phyloP scores from a whole-genome alignment of 2,797 vertebrate genomes.

The Cheirogaleus major region DNA sequence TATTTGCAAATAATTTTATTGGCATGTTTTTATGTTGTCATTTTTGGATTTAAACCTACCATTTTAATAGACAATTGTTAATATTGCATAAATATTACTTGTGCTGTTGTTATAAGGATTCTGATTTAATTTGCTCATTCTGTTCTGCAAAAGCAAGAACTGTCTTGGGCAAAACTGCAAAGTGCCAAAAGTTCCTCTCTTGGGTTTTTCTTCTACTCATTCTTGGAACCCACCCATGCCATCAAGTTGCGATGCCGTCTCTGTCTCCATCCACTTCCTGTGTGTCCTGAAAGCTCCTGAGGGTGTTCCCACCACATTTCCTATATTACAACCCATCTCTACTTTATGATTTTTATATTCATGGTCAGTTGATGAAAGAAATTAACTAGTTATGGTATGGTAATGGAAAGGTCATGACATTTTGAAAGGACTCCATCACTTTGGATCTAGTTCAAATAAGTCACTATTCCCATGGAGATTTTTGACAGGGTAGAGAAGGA shows the following conservation, averaged over 20 bases:
- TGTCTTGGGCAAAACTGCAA: background rate
- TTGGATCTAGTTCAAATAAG: background rate
- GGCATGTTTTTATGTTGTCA: constrained; percentile 44
- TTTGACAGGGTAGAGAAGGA: background rate
- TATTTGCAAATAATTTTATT: constrained; percentile 18
- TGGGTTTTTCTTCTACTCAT: background rate
- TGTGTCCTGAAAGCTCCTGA: background rate
- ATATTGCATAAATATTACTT: constrained; percentile 8
- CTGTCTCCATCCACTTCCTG: background rate
- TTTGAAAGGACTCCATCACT: constrained; percentile 16
- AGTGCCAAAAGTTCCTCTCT: background rate
- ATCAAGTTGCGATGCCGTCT: no score
- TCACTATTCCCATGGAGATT: background rate
- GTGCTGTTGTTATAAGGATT: background rate
- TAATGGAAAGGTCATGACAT: constrained; percentile 15
- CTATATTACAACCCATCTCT: background rate
- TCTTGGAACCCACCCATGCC: background rate
- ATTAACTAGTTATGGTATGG: background rate
- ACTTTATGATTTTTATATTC: constrained; percentile 1
- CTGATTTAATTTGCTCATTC: constrained; percentile 42
- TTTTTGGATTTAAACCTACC: constrained; percentile 61
- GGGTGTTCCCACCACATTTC: background rate
- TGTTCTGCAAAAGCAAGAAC: constrained; percentile 4
- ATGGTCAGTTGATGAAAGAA: background rate
- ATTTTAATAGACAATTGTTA: constrained; percentile 71